These are phyloP conservation scores for Sitobion miscanthi DNA, from an alignment of 1,140 invertebrate genomes.

Conservation along the genomic window DNA sequence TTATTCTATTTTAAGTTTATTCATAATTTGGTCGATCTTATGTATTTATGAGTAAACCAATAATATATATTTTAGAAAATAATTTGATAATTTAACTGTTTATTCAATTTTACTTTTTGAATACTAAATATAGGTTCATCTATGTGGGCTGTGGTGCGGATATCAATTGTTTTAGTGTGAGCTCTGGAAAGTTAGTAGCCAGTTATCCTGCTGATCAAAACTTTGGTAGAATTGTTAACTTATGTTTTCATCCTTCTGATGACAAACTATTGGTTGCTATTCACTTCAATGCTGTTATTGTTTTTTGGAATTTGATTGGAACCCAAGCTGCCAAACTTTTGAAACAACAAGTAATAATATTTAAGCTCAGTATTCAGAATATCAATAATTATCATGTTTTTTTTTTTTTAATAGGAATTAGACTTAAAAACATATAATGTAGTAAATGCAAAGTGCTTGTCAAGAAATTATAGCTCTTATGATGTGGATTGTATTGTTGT, in stretches of 20 bases:
- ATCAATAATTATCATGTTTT: background rate
- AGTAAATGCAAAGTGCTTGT: background rate
- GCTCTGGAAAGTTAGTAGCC: constrained; percentile 66
- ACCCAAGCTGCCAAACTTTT: constrained; percentile 41
- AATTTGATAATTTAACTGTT: background rate
- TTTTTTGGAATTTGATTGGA: constrained; percentile 55
- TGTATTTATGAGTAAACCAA: too few relatives aligned
- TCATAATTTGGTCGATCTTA: too few relatives aligned
- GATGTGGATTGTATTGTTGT: constrained; percentile 4
- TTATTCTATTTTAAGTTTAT: too few relatives aligned
- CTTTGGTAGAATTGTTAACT: constrained; percentile 62
- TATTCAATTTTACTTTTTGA: constrained; percentile 58
- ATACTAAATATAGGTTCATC: constrained; percentile 64
- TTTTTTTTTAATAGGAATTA: constrained; percentile 16
- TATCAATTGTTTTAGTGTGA: constrained; percentile 68
- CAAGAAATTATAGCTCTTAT: background rate
- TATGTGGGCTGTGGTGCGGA: constrained; percentile 67
- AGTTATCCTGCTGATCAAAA: constrained; percentile 63
- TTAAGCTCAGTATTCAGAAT: background rate
- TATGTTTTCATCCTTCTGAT: constrained; percentile 61
- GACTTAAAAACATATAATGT: constrained; percentile 26
- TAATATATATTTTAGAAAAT: background rate
- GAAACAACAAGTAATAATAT: constrained; percentile 27
- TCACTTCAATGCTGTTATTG: constrained; percentile 50
- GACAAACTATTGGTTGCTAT: constrained; percentile 56